These are phyloP conservation scores for Drosophila stalkeri DNA, from an alignment of 2,888 invertebrate species.

Conservation along the genomic window DNA sequence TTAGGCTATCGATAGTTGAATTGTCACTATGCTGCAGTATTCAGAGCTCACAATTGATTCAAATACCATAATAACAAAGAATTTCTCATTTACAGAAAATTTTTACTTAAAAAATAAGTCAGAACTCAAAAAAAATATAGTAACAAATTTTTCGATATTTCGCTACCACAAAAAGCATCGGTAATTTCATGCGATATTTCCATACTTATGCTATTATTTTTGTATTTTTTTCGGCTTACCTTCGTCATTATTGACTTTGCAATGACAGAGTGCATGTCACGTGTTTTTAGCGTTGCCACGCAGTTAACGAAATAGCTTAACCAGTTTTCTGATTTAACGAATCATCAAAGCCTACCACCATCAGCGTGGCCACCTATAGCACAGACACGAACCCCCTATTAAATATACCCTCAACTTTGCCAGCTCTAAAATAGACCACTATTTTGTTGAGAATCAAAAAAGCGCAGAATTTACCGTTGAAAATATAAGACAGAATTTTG, in stretches of 20 bases:
- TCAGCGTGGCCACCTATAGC: slow-evolving; percentile 4
- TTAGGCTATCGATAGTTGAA: slow-evolving; percentile 16
- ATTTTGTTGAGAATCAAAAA: background rate
- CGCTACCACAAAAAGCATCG: background rate
- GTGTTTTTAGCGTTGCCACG: slow-evolving; percentile 49
- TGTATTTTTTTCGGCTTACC: background rate
- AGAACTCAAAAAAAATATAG: too few relatives aligned
- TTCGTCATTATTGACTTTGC: slow-evolving; percentile 8
- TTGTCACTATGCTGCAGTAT: background rate
- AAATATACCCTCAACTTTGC: background rate
- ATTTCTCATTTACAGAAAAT: background rate
- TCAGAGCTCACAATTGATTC: background rate
- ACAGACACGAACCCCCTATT: slow-evolving; percentile 13
- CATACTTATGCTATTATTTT: background rate
- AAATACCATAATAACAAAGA: background rate
- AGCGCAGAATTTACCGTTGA: slow-evolving; percentile 4
- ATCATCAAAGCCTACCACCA: slow-evolving; percentile 1
- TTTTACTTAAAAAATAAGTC: background rate
- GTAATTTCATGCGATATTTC: background rate
- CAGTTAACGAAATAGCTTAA: slow-evolving; percentile 1
- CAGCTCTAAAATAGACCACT: background rate
- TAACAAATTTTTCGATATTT: slow-evolving; percentile 10
- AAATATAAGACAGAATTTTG: slow-evolving; percentile 5
- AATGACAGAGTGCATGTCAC: slow-evolving; percentile 31
- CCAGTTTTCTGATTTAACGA: background rate